Conservation (phyloP, 2,888 invertebrate species). For the Amphipyra berbera region DNA sequence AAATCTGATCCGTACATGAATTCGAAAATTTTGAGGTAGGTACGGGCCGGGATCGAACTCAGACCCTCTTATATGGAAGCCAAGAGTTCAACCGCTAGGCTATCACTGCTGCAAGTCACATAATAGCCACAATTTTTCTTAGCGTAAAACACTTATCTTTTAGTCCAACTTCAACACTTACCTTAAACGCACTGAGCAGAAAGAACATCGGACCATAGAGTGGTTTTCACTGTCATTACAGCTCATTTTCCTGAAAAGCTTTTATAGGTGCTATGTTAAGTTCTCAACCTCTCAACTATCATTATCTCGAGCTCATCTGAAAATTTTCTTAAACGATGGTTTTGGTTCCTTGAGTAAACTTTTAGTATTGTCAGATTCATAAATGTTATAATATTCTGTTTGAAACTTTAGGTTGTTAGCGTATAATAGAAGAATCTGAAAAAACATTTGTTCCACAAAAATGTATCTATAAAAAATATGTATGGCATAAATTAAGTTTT, state of each 20-base stretch:
- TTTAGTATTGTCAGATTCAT: slow-evolving; percentile 30
- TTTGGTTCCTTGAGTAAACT: slow-evolving; percentile 44
- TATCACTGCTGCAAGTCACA: too few species aligned
- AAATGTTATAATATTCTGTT: slow-evolving; percentile 8
- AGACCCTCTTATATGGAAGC: too few species aligned
- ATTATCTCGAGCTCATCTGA: slow-evolving; percentile 74
- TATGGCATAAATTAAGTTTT: too few species aligned
- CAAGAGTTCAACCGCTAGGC: too few species aligned
- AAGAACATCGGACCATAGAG: slow-evolving; percentile 76
- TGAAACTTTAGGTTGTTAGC: too few species aligned
- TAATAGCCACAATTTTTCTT: slow-evolving; percentile 5
- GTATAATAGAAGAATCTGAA: too few species aligned
- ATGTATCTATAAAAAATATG: too few species aligned
- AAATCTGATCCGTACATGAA: too few species aligned
- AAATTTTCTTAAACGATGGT: slow-evolving; percentile 60
- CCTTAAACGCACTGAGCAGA: slow-evolving; percentile 71
- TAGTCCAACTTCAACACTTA: slow-evolving; percentile 51
- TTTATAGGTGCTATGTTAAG: slow-evolving; percentile 73
- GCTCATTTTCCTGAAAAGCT: slow-evolving; percentile 78
- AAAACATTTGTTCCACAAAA: too few species aligned
- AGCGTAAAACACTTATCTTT: slow-evolving; percentile 17
- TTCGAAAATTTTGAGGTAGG: too few species aligned
- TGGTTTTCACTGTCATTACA: slow-evolving; percentile 82
- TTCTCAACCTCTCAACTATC: slow-evolving; percentile 72
- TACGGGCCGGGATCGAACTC: too few species aligned